phyloP scores from a whole-genome alignment of 2,888 invertebrate genomes.

The Hirtodrosophila confusa region DNA sequence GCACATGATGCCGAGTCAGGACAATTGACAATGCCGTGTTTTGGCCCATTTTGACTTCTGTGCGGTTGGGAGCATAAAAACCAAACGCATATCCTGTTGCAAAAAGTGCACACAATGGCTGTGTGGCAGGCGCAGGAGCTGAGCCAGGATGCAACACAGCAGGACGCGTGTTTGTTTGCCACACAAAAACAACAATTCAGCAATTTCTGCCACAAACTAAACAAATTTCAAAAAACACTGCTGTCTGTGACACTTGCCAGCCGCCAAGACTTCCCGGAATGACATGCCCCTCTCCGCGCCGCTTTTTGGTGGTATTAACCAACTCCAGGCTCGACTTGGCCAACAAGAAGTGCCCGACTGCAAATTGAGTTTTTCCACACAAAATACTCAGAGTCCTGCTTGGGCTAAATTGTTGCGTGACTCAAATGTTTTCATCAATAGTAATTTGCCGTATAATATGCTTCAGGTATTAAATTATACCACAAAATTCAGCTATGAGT shows the following conservation, averaged over 20 bases:
- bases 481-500: conserved; percentile 46
- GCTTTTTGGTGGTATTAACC: background rate
- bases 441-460: conserved; percentile 65
- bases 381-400: conserved; percentile 47
- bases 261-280: conserved; percentile 31
- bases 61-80: conserved; percentile 62
- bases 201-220: conserved; percentile 32
- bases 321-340: conserved; percentile 1
- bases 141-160: conserved; percentile 62
- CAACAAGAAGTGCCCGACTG: conserved; percentile 4
- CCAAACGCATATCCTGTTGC: conserved; percentile 50
- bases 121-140: conserved; percentile 21
- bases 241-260: conserved; percentile 51
- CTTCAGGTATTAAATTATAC: conserved; percentile 67
- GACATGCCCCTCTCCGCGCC: conserved; percentile 1
- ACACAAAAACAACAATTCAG: conserved; percentile 28
- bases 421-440: conserved; percentile 80
- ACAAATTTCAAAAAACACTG: conserved; percentile 47
- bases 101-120: conserved; percentile 24
- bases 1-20: conserved; percentile 1
- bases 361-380: conserved; percentile 76
- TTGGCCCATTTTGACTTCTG: conserved; percentile 73
- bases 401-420: conserved; percentile 69
- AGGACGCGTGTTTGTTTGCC: conserved; percentile 55
- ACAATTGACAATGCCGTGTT: conserved; percentile 39